Evolutionary conservation across 1,140 invertebrate genomes (phyloP), one percentile per base, ranked within the genome.

Genomic region (Paralvinella palmiformis): DNA sequence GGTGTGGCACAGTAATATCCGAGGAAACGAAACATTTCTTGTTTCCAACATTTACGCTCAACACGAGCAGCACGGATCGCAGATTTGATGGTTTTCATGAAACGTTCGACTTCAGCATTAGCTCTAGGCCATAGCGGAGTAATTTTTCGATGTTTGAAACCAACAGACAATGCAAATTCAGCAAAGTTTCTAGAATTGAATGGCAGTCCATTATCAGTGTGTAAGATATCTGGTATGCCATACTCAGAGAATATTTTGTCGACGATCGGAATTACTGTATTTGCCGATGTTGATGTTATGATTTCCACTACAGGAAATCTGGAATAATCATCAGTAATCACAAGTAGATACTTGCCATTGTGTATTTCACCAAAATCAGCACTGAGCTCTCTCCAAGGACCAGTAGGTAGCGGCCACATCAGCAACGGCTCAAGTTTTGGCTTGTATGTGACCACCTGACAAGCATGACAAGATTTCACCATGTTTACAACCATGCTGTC

Each of bases 301-400:
- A 58, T 62, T 45, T 65, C 63, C n/a, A 71, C 66, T 33, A 72
- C 64, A 10, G 67, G 70, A 36, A 55, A 71, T 27, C 66, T 59
- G 1, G 69, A 72, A 33, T 69, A 72, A 22, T 72, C 67, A 66
- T 72, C 69, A 15, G 65, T 61, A 15, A 72, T 29, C 17, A 69
- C 67, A 6, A 69, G 41, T 62, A 64, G 20, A 35, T 67, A 59
- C 48, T 72, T 48, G 4, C 33, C 60, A 41, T n/a, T 64, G 7
- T 69, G 67, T 29, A 67, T 20, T 24, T 66, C 52, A 45, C 64
- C 69, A 48, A 60, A 60, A 41, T 60, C 58, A 2, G 27, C 41
- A 45, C 10, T 27, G 57, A 60, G 20, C n/a, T 41, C 33, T 2
- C 7, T 7, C 1, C 55, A 57, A 13, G 55, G 55, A 15, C 55